Base-by-base conservation (phyloP, 2,888 invertebrate species). In the Adineta ricciae region DNA sequence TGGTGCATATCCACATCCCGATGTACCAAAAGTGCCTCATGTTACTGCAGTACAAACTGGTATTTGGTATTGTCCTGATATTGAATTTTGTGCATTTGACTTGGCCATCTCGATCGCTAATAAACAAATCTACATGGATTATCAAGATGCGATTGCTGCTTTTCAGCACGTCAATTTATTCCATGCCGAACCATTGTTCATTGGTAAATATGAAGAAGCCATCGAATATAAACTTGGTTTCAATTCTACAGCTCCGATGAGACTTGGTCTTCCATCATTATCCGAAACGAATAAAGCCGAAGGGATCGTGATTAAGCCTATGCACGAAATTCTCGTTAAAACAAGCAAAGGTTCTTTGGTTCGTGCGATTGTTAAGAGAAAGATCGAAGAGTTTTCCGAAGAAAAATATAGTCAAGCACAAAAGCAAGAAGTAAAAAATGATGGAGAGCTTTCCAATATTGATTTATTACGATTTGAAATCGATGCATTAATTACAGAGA, bases 171-270 rank as follows among this genome's bases (percentile, higher is more conserved):
- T 32, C 1, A 64, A 64, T 64, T 36, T 64, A 64, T 64, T 64
- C 32, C 5, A 64, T 64, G 64, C 64, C 19, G 64, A 64, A 64
- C 64, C 64, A 36, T 36, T 64, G 32, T 64, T 64, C 19, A 64
- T 64, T 64, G 64, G 64, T 64, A 64, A 64, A 36, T 64, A 64
- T 27, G 64, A 64, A 64, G 64, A 64, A 64, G 64, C 64, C 19
- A 14, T 64, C 32, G 64, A 64, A 32, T 64, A 32, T 64, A 64
- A 64, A 64, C 64, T 64, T 19, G 64, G 64, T 36, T 64, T 64
- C 19, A 64, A 32, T 36, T 32, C 64, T 2, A 19, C 16, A 2
- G 32, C 32, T 32, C 27, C 64, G 19, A 36, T 0, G 4, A 32
- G 14, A 64, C 64, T 64, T 64, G 64, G 64, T 5, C 32, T 36